Percentiles rank a stretch among this genome's conserved stretches.
Conservation (phyloP, 2,113 vertebrate genomes). For the Mus musculus region GRCm39 chr14:86451001-86451500, state of each 20-base stretch:
- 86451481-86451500: conserved; percentile 25
- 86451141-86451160: conserved; percentile 13
- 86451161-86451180: conserved; percentile 3
- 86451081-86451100: conserved; percentile 49
- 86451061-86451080: conserved; percentile 48
- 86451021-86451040: conserved; percentile 61
- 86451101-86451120: background rate
- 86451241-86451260: background rate
- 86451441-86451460: conserved; percentile 24
- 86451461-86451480: background rate
- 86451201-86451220: background rate
- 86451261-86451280: conserved; percentile 11
- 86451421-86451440: conserved; percentile 31
- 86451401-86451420: conserved; percentile 50
- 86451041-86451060: conserved; percentile 43
- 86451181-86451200: background rate
- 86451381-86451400: background rate
- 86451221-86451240: background rate
- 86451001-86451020: conserved; percentile 47
- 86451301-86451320: background rate
- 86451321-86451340: conserved; percentile 45
- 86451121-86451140: background rate
- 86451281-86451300: background rate
- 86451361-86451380: conserved; percentile 11
- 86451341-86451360: conserved; percentile 30